Evolutionary conservation across 2,113 vertebrate genomes (phyloP).

Genomic region (Sisor rabdophorus): DNA sequence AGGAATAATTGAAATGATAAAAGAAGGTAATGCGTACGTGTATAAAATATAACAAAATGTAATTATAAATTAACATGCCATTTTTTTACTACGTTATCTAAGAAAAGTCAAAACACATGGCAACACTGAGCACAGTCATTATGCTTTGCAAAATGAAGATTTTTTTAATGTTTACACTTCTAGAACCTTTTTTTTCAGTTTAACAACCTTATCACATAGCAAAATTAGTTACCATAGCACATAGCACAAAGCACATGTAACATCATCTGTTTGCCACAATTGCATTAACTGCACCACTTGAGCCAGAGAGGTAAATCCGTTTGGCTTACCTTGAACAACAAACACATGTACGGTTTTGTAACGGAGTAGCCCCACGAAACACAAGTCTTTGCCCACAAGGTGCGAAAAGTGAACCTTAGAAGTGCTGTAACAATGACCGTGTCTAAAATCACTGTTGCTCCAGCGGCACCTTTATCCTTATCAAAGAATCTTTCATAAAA

Average conservation of each 20-base stretch:
- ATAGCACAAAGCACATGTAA: conserved; percentile 36
- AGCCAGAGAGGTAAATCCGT: conserved; percentile 56
- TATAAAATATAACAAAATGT: not conserved
- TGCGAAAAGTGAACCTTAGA: conserved; percentile 61
- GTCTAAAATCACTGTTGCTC: conserved; percentile 71
- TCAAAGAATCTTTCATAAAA: conserved; percentile 79
- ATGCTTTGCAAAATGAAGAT: not conserved
- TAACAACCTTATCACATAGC: not conserved
- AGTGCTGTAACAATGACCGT: conserved; percentile 68
- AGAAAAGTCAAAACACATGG: not conserved
- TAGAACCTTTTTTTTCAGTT: not conserved
- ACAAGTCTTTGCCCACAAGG: conserved; percentile 52
- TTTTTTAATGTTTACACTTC: not conserved
- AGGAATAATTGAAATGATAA: too few relatives aligned
- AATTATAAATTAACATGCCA: not conserved
- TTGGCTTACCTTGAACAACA: conserved; percentile 64
- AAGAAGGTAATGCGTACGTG: not conserved
- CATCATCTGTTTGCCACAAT: conserved; percentile 30
- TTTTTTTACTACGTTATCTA: not conserved
- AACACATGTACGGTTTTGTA: conserved; percentile 55
- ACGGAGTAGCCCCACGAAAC: conserved; percentile 50
- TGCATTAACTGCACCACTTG: conserved; percentile 25
- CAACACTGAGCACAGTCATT: not conserved
- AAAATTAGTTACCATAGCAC: conserved; percentile 13
- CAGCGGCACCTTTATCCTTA: conserved; percentile 64